Percentiles rank a stretch among this genome's conserved stretches.
Evolutionary conservation across 2,888 invertebrate species (phyloP).

Genomic region (Lomographa bimaculata): DNA sequence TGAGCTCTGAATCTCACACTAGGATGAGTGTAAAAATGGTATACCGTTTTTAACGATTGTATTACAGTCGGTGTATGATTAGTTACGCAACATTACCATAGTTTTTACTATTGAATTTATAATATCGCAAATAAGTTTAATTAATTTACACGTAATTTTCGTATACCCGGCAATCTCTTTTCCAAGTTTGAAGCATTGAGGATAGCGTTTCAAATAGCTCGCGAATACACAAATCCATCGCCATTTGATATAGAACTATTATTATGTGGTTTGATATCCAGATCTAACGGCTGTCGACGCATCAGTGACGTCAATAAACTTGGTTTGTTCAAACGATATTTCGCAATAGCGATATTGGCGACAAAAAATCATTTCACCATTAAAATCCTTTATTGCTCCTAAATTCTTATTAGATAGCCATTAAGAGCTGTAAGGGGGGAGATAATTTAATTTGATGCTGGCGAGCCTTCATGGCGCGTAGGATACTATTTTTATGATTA

Average conservation of each 20-base stretch:
- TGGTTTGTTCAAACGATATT: conserved; percentile 51
- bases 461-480: conserved; percentile 2
- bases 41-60: too few species aligned
- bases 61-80: too few species aligned
- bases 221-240: conserved; percentile 6
- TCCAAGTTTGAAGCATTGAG: too few species aligned
- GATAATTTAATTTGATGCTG: conserved; percentile 10
- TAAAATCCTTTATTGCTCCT: conserved; percentile 4
- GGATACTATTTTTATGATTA: conserved; percentile 9
- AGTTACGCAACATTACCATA: too few species aligned
- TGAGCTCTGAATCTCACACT: too few species aligned
- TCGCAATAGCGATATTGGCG: conserved; percentile 38
- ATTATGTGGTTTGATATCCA: conserved; percentile 22
- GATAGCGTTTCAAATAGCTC: conserved; percentile 6
- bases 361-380: conserved; percentile 20
- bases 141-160: too few species aligned
- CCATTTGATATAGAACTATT: too few species aligned
- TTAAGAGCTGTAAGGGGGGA: conserved; percentile 6
- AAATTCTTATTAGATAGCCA: conserved; percentile 1
- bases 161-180: too few species aligned
- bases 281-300: conserved; percentile 39
- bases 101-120: too few species aligned
- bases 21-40: too few species aligned
- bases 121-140: too few species aligned
- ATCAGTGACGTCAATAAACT: conserved; percentile 56